Conservation (phyloP, 2,113 vertebrate species). For the Misgurnus mizolepis region DNA sequence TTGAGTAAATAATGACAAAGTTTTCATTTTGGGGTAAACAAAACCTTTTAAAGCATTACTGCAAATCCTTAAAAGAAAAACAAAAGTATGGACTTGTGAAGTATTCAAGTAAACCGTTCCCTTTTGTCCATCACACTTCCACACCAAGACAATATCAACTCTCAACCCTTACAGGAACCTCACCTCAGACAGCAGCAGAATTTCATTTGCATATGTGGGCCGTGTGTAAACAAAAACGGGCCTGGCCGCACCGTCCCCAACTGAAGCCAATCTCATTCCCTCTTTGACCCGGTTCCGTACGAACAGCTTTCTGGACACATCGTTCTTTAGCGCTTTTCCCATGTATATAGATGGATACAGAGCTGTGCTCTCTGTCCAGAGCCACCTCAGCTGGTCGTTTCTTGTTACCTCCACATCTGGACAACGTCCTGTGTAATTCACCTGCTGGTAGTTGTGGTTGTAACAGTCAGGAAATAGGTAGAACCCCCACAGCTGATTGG, state of each 20-base stretch:
- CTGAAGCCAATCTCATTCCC: constrained; percentile 75
- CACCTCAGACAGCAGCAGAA: constrained; percentile 69
- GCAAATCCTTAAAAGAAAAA: too few relatives aligned
- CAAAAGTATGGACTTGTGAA: too few relatives aligned
- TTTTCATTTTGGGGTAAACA: too few relatives aligned
- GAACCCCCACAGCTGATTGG: constrained; percentile 80
- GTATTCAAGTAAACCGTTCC: too few relatives aligned
- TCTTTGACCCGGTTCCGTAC: constrained; percentile 75
- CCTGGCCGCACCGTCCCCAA: constrained; percentile 67
- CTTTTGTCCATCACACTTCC: too few relatives aligned
- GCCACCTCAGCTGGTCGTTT: constrained; percentile 78
- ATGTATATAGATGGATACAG: constrained; percentile 82
- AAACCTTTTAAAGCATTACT: too few relatives aligned
- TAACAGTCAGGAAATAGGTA: constrained; percentile 86
- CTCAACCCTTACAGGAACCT: constrained; percentile 36
- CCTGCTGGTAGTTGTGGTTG: constrained; percentile 78
- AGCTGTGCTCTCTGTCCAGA: constrained; percentile 81
- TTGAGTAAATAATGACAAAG: too few relatives aligned
- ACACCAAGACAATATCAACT: neutral
- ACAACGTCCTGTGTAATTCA: constrained; percentile 77
- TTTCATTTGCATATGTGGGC: constrained; percentile 71
- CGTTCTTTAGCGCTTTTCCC: constrained; percentile 61
- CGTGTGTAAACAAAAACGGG: constrained; percentile 80
- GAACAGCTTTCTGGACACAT: constrained; percentile 70
- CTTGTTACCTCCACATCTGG: constrained; percentile 71